phyloP scores from a whole-genome alignment of 2,113 vertebrate species.

The Mormyrus lacerda region DNA sequence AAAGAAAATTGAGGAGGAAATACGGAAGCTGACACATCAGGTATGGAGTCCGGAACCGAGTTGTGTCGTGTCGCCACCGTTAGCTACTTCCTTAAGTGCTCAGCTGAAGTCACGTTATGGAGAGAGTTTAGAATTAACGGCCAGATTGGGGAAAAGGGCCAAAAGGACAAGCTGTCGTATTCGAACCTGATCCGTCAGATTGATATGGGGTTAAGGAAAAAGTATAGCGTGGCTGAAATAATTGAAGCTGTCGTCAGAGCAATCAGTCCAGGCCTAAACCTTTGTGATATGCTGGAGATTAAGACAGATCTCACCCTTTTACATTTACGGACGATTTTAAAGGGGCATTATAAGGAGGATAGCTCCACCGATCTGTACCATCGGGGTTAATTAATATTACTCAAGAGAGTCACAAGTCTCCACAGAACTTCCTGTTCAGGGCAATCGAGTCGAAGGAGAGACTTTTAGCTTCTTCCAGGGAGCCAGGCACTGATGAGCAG shows the following conservation, averaged over 20 bases:
- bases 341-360: neutral
- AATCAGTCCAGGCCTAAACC: too few species aligned
- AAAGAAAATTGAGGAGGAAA: too few species aligned
- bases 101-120: neutral
- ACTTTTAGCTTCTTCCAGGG: neutral
- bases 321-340: neutral
- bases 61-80: too few species aligned
- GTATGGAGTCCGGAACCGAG: too few species aligned
- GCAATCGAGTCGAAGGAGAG: neutral
- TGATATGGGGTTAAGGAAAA: too few species aligned
- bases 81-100: neutral
- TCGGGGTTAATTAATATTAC: neutral
- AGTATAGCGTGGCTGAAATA: too few species aligned
- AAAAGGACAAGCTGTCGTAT: too few species aligned
- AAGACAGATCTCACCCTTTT: neutral
- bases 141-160: too few species aligned
- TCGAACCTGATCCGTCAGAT: too few species aligned
- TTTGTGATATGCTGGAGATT: neutral
- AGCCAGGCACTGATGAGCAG: neutral
- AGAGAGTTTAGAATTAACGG: neutral
- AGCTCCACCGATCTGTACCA: neutral
- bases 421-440: neutral
- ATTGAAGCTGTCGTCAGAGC: too few species aligned
- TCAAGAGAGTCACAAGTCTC: neutral
- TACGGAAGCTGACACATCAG: too few species aligned